These are phyloP conservation scores for Lithophane socia DNA, from an alignment of 2,888 invertebrate genomes.

Conservation along the genomic window DNA sequence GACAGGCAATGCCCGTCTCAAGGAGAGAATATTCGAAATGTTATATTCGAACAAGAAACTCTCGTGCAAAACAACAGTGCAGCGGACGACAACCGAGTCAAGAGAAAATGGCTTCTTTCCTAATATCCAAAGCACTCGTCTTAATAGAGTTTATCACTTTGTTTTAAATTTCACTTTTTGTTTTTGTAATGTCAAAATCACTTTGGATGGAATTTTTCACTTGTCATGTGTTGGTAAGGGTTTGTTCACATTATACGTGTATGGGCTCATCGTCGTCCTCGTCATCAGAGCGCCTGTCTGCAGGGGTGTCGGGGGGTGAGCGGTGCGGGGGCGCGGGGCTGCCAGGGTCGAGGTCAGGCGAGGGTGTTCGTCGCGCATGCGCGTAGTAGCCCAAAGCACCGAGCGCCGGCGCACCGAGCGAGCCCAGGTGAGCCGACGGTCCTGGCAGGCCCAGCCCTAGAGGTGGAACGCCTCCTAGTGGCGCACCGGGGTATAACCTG, in stretches of 20 bases:
- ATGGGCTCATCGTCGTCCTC: conserved; percentile 92
- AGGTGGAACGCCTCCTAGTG: conserved; percentile 90
- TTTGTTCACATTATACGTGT: conserved; percentile 87
- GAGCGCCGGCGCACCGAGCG: conserved; percentile 93
- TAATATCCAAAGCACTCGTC: conserved; percentile 50
- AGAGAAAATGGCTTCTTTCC: conserved; percentile 64
- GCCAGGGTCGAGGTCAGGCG: conserved; percentile 91
- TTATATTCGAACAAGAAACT: conserved; percentile 55
- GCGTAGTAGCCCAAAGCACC: conserved; percentile 89
- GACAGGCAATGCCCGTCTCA: conserved; percentile 76
- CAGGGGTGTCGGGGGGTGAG: conserved; percentile 83
- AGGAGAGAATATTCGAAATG: conserved; percentile 68
- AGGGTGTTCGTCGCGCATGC: conserved; percentile 87
- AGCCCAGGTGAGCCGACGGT: conserved; percentile 92
- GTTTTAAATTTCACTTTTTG: conserved; percentile 51
- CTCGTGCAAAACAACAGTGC: conserved; percentile 62
- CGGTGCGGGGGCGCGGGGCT: conserved; percentile 89
- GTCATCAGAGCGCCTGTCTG: conserved; percentile 85
- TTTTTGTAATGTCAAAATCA: conserved; percentile 51
- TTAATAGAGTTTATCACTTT: conserved; percentile 54
- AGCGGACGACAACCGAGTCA: conserved; percentile 46
- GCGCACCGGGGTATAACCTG: conserved; percentile 91
- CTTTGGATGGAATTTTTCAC: conserved; percentile 55
- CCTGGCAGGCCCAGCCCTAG: conserved; percentile 92
- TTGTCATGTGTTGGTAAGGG: conserved; percentile 29